Base-by-base conservation (phyloP, 1,140 invertebrate genomes). In the Himalopsyche phryganea region DNA sequence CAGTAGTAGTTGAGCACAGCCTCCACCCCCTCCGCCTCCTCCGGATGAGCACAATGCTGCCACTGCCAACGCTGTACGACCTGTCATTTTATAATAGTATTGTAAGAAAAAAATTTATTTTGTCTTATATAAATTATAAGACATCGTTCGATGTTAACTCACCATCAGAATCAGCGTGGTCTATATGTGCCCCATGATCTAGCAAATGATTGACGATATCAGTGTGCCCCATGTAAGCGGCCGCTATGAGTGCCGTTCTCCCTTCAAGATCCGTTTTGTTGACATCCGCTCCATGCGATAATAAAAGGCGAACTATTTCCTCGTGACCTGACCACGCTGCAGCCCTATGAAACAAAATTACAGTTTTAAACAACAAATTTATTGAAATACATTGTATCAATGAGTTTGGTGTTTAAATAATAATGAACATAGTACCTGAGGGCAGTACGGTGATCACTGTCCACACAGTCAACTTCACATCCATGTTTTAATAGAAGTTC, bases 11-110 rank as follows among this genome's bases (percentile, higher is more conserved):
- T 72, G 68, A 19, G 72, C 74, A 63, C 82, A 60, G 18, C 81
- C 80, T n/a, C 85, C 86, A 65, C 85, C 86, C 3, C 85, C 81
- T 53, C 84, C 84, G 51, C 85, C 85, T 65, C 91, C 89, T 66
- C 88, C 90, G 6, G 91, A 89, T 7, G 93, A 93, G 75, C 94
- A 97, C 11, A 97, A 76, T 0, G 93, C 91, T 1, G 93, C 94
- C 11, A 94, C 93, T 61, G 85, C 90, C n/a, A 94, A 77, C n/a
- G 89, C 93, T 41, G 91, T 97, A 66, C 94, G 81, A 36, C 75
- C 75, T 77, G 50, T 2, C 9, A 23, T 47, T 11, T 18, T 19
- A 47, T 20, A 47, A 18, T 4, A 44, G 15, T 7, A 44, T 15
- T 2, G 9, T 15, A 15, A 44, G 1, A 14, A 11, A 1, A 42